Evolutionary conservation across 2,888 invertebrate genomes (phyloP).

Genomic region (Elysia crispata): DNA sequence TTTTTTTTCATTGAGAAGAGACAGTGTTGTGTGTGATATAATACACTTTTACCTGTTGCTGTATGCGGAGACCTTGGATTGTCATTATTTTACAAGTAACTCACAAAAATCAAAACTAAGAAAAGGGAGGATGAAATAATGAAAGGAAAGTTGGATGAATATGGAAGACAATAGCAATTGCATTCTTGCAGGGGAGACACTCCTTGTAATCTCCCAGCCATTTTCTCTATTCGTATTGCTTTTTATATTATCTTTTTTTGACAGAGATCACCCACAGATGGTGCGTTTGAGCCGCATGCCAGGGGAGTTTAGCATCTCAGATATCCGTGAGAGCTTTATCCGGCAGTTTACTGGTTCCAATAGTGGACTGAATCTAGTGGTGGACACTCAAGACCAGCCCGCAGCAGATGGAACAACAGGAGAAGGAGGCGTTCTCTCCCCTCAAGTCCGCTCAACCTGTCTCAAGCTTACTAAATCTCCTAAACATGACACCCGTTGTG

Average conservation of each 20-base stretch:
- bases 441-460: conserved; percentile 61
- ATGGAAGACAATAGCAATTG: no score
- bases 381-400: conserved; percentile 63
- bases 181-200: no score
- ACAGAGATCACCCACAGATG: conserved; percentile 95
- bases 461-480: conserved; percentile 64
- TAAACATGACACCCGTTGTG: conserved; percentile 63
- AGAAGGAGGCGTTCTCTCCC: conserved; percentile 44
- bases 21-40: no score
- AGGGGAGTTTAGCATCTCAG: conserved; percentile 82
- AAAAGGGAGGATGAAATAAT: no score
- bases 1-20: no score
- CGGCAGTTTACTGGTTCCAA: conserved; percentile 85
- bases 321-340: conserved; percentile 98
- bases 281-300: conserved; percentile 92
- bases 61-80: no score
- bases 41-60: no score
- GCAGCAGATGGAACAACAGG: conserved; percentile 49
- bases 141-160: no score
- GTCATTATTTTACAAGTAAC: no score
- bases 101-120: no score
- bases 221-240: background rate
- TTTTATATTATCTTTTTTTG: background rate
- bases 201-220: no score
- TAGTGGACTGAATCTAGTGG: conserved; percentile 64